A percentile compares a stretch with the other conserved stretches of the same genome.
Conservation (phyloP, 2,113 vertebrate genomes). For the Rhinopomastus cyanomelas region DNA sequence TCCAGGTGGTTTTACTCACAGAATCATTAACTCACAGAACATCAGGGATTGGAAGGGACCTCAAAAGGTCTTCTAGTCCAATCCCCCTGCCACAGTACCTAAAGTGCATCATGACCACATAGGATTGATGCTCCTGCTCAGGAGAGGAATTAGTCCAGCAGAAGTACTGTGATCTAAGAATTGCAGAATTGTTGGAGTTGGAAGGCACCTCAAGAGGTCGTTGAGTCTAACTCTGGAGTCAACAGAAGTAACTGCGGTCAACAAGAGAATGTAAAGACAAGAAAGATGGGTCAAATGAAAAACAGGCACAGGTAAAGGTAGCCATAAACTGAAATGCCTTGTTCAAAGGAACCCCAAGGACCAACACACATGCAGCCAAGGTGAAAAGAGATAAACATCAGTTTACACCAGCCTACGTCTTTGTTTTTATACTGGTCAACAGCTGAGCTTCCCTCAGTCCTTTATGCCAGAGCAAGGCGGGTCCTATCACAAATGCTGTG, state of each 20-base stretch:
- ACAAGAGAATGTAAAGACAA: neutral
- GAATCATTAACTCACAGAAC: too few relatives aligned
- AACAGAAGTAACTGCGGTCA: neutral
- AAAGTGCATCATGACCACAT: neutral
- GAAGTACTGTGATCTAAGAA: neutral
- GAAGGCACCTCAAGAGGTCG: too few relatives aligned
- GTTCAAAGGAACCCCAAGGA: neutral
- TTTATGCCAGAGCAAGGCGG: neutral
- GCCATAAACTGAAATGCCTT: neutral
- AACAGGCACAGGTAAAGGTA: neutral
- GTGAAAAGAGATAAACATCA: neutral
- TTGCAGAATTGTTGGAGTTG: too few relatives aligned
- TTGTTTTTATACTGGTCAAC: neutral
- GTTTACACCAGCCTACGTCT: rapidly evolving
- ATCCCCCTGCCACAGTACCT: too few relatives aligned
- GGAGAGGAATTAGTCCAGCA: neutral
- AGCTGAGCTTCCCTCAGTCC: neutral
- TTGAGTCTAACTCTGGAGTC: neutral
- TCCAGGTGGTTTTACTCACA: too few relatives aligned
- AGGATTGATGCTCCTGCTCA: neutral
- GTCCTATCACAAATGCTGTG: neutral
- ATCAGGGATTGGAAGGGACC: too few relatives aligned
- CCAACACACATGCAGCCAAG: neutral
- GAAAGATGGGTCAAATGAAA: neutral
- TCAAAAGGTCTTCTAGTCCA: too few relatives aligned